Base-by-base conservation (phyloP, 2,113 vertebrate genomes). In the Lamprotornis superbus region DNA sequence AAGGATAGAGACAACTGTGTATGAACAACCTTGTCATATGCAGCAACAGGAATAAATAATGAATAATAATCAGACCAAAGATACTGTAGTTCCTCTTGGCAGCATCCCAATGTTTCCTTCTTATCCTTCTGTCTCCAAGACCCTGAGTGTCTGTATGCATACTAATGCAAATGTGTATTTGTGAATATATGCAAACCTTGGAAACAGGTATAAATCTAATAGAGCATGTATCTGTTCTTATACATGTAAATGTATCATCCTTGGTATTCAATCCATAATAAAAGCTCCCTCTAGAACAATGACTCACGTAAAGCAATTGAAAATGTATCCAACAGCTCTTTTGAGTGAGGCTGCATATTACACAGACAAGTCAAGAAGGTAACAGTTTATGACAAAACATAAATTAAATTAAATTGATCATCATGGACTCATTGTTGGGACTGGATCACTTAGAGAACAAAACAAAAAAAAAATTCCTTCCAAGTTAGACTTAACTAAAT, bases 331-430 rank as follows among this genome's bases (percentile, higher is more conserved):
- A 95, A 88, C 68, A 96, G 59, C 35, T 96, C 94, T 88, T 95
- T 88, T 92, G 71, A 95, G 73, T 74, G 59, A 94, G 64, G 52
- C 71, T 93, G 85, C 73, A 68, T 60, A 74, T 91, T 92, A 90
- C 79, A 74, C n/a, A 95, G 82, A 88, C 47, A 67, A 96, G 90
- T 96, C 85, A 96, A 83, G 64, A 63, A 90, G 79, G 67, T 95
- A 95, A 93, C 87, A 94, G 47, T 93, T 93, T 95, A 93, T 96
- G 92, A 93, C 93, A 96, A 96, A 96, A 95, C 85, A 96, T 70
- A 96, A 86, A 95, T 96, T 95, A 96, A 81, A 91, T 90, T 90
- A 96, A 95, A 92, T 33, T 88, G 42, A 96, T 95, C 82, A 71
- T 95, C 52, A 93, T 67, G 93, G 92, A 95, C 88, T 93, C 92